Base-by-base conservation (phyloP, 2,797 vertebrate genomes). In the Labeo calbasu region DNA sequence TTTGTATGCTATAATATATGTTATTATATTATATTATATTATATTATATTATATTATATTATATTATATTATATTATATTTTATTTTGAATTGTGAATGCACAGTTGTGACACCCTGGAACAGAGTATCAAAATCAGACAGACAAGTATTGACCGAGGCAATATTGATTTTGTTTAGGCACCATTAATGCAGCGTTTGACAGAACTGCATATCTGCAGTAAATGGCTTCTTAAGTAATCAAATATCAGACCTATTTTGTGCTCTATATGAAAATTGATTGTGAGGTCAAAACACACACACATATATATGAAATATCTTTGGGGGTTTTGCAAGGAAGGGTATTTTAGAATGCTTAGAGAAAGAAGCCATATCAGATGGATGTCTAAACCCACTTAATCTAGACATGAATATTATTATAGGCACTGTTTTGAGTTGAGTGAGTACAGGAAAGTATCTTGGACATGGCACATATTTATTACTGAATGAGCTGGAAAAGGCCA, bases 201-300 rank as follows among this genome's bases (percentile, higher is more conserved):
- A 66, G 61, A 66, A 14, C 43, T n/a, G 46, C 25, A 11, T 79
- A n/a, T 79, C 25, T 51, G 17, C 28, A 51, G 25, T 79, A 79
- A 59, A 59, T 79, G 25, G 19, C 23, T 36, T 51, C 61, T 63
- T 36, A 61, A 46, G 21, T 13, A 46, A 48, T 28, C n/a, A 25
- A 25, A 79, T 9, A 12, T 65, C 43, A 32, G 40, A 5, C 25
- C 77, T 50, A 50, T 32, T 50, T 43, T 78, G 25, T 14, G 7
- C 3, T 79, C 61, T 53, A 51, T 53, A 68, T 68, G 12, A 79
- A 68, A n/a, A 66, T 36, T 21, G 46, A 51, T 68, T 36, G 25
- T 51, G 21, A 40, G 5, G 28, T 40, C 2, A 15, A 71, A 71
- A n/a, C 3, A 9, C n/a, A 32, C 15, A 40, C 36, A 28, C 2